Percentiles rank a stretch among this genome's conserved stretches.
phyloP scores from a whole-genome alignment of 2,797 vertebrate species.

The Poecilia velifera region DNA sequence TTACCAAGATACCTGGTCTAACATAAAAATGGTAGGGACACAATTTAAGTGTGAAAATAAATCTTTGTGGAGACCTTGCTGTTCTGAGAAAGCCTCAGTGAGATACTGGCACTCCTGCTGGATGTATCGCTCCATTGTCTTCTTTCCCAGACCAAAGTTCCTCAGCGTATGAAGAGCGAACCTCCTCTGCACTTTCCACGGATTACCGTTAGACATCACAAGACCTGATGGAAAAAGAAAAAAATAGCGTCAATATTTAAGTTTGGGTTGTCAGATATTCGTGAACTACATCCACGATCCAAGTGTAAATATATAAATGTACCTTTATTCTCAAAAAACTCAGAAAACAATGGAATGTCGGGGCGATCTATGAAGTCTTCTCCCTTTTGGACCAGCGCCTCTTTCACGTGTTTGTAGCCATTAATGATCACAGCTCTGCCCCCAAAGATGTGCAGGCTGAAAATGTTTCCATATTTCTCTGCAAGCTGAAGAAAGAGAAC shows the following conservation, averaged over 20 bases:
- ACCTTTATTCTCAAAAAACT: constrained; percentile 38
- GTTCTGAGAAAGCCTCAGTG: constrained; percentile 50
- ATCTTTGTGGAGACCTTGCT: constrained; percentile 52
- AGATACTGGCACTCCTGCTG: constrained; percentile 69
- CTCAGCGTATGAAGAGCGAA: constrained; percentile 76
- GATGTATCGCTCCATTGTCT: constrained; percentile 65
- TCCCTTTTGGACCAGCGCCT: constrained; percentile 63
- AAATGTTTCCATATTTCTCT: constrained; percentile 70
- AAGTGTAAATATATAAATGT: constrained; percentile 12
- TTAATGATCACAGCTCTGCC: constrained; percentile 59
- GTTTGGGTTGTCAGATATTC: not conserved
- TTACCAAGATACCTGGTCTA: not conserved
- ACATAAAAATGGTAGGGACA: too few species aligned
- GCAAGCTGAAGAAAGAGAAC: constrained; percentile 58
- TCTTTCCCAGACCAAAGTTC: constrained; percentile 75
- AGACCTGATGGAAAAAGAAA: constrained; percentile 59
- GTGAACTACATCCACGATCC: not conserved
- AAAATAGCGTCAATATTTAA: constrained; percentile 4
- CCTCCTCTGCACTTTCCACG: constrained; percentile 71
- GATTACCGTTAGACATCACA: constrained; percentile 50
- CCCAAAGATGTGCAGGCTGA: constrained; percentile 65
- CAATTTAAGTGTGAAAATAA: not conserved
- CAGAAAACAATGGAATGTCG: constrained; percentile 34
- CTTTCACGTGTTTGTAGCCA: constrained; percentile 66
- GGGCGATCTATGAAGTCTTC: constrained; percentile 63